Evolutionary conservation across 2,113 vertebrate species (phyloP).

Genomic region (Cryptotis parvus): DNA sequence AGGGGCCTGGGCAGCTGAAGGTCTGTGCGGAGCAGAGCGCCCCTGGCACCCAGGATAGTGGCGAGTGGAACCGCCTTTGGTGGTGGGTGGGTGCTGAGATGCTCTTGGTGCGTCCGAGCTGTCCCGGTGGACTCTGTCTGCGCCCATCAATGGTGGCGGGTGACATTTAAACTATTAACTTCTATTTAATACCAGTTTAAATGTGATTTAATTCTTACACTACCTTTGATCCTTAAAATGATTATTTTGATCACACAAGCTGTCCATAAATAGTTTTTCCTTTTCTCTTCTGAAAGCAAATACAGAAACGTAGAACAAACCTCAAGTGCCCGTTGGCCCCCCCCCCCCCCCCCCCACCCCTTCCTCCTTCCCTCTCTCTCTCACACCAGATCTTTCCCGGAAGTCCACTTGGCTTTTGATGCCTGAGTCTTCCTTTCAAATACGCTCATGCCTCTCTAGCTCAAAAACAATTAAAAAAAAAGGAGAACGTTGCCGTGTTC

Average conservation of each 20-base stretch:
- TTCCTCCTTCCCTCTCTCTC: not conserved
- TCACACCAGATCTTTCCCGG: too few relatives aligned
- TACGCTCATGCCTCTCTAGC: not conserved
- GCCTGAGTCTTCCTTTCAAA: not conserved
- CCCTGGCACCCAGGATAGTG: not conserved
- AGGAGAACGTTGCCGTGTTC: not conserved
- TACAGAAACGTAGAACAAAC: not conserved
- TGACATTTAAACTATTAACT: too few relatives aligned
- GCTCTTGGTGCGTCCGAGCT: not conserved
- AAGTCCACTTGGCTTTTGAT: not conserved
- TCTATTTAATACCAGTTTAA: too few relatives aligned
- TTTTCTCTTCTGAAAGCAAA: not conserved
- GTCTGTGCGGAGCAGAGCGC: not conserved
- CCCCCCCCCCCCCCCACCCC: rapidly evolving
- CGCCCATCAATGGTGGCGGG: not conserved
- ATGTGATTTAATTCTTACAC: too few relatives aligned
- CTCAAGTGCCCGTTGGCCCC: not conserved
- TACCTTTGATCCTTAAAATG: not conserved
- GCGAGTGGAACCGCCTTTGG: not conserved
- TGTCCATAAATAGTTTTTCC: not conserved
- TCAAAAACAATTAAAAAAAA: not conserved
- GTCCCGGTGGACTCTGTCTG: not conserved
- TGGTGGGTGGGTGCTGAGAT: not conserved
- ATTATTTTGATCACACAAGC: slow-evolving; percentile 11
- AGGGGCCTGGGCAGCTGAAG: not conserved